Conservation (phyloP, 2,888 invertebrate genomes). For the Tenthredo scrophulariae region DNA sequence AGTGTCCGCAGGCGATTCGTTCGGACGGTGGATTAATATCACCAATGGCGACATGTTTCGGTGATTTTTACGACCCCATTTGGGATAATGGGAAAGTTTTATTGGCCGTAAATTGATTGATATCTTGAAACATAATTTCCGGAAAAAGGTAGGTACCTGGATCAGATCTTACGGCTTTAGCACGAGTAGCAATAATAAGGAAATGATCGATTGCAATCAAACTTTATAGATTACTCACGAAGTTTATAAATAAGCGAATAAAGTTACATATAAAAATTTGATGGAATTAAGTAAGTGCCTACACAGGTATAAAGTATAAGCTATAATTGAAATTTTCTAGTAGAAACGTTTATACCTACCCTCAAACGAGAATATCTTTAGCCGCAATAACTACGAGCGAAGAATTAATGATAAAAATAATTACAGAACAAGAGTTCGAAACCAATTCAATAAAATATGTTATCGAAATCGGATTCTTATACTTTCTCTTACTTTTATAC, state of each 20-base stretch:
- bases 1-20: not conserved
- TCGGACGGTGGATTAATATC: constrained; percentile 39
- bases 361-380: not conserved
- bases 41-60: constrained; percentile 26
- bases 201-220: constrained; percentile 34
- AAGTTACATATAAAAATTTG: not conserved
- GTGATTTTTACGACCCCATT: constrained; percentile 58
- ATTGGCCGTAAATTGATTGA: constrained; percentile 58
- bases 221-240: not conserved
- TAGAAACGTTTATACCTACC: not conserved
- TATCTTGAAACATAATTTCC: constrained; percentile 52
- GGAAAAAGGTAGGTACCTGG: constrained; percentile 13
- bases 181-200: constrained; percentile 6
- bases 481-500: no score
- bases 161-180: constrained; percentile 22
- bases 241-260: not conserved
- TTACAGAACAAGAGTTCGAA: not conserved
- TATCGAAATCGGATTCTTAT: no score
- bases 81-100: constrained; percentile 56
- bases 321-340: not conserved
- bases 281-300: not conserved
- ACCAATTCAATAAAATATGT: no score
- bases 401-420: not conserved
- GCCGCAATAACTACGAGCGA: not conserved
- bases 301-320: not conserved